Percentiles rank a stretch among this genome's conserved stretches.
Evolutionary conservation across 23 tunicate species (phyloP).

Genomic region (Oikopleura dioica): DNA sequence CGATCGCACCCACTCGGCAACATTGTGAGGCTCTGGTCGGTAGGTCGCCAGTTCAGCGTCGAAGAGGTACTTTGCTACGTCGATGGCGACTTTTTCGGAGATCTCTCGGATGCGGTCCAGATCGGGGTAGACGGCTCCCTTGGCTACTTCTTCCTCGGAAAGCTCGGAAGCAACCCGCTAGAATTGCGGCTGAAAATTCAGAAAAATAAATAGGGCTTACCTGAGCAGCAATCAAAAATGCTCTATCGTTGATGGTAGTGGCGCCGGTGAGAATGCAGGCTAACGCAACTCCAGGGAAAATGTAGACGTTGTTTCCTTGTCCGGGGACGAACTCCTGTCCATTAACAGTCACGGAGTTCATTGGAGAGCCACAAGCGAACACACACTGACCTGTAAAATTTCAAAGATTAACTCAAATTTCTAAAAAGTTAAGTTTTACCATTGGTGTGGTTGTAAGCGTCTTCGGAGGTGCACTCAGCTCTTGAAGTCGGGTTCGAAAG

Average conservation of each 20-base stretch:
- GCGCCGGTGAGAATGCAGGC: constrained; percentile 10
- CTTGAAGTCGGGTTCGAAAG: constrained; percentile 22
- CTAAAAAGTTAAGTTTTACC: background rate
- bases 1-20: background rate
- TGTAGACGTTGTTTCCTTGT: constrained; percentile 32
- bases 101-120: constrained; percentile 4
- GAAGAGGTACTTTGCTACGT: background rate
- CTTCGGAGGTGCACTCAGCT: constrained; percentile 26
- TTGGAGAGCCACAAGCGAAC: constrained; percentile 32
- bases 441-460: constrained; percentile 16
- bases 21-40: constrained; percentile 7
- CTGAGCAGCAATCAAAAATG: constrained; percentile 9
- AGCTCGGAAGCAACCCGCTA: constrained; percentile 6
- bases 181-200: too few species aligned
- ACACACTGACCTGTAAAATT: constrained; percentile 18
- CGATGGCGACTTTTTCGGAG: constrained; percentile 12
- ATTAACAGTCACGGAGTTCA: constrained; percentile 12
- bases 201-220: too few species aligned
- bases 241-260: background rate
- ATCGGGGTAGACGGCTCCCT: constrained; percentile 6
- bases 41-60: constrained; percentile 7
- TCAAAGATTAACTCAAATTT: background rate
- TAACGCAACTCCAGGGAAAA: constrained; percentile 20
- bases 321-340: constrained; percentile 19
- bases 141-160: background rate